Percentiles rank a stretch among this genome's conserved stretches.
Conservation (phyloP, 2,888 invertebrate genomes). For the Salpingus planirostris region DNA sequence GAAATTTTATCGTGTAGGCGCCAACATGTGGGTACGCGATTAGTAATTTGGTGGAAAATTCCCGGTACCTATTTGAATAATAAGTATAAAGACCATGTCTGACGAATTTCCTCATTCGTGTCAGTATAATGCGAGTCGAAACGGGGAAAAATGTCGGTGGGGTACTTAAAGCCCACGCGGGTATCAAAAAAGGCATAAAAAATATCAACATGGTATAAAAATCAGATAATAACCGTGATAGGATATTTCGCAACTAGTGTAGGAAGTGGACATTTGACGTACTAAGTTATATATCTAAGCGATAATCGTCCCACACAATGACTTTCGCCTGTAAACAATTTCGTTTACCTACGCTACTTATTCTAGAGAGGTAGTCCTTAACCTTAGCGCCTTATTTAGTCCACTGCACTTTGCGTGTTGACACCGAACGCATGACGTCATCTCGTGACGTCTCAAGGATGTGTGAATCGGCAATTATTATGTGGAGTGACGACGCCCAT, state of each 20-base stretch:
- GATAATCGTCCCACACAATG: slow-evolving; percentile 21
- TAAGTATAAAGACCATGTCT: no score
- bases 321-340: slow-evolving; percentile 25
- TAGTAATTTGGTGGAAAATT: no score
- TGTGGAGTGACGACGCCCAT: no score
- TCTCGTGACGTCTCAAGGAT: no score
- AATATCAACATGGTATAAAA: slow-evolving; percentile 17
- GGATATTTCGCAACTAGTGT: slow-evolving; percentile 27
- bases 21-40: no score
- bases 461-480: no score
- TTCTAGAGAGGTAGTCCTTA: slow-evolving; percentile 17
- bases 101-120: no score
- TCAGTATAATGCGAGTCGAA: no score
- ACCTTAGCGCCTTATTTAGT: slow-evolving; percentile 20
- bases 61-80: no score
- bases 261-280: slow-evolving; percentile 25
- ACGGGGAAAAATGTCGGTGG: no score
- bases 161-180: slow-evolving; percentile 18
- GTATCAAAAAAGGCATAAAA: slow-evolving; percentile 19
- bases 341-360: slow-evolving; percentile 20
- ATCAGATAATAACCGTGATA: slow-evolving; percentile 22
- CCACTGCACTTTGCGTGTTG: slow-evolving; percentile 16
- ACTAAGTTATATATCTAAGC: slow-evolving; percentile 21
- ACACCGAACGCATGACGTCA: no score
- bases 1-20: no score